phyloP scores from a whole-genome alignment of 2,113 vertebrate species.

The Alligator mississippiensis region DNA sequence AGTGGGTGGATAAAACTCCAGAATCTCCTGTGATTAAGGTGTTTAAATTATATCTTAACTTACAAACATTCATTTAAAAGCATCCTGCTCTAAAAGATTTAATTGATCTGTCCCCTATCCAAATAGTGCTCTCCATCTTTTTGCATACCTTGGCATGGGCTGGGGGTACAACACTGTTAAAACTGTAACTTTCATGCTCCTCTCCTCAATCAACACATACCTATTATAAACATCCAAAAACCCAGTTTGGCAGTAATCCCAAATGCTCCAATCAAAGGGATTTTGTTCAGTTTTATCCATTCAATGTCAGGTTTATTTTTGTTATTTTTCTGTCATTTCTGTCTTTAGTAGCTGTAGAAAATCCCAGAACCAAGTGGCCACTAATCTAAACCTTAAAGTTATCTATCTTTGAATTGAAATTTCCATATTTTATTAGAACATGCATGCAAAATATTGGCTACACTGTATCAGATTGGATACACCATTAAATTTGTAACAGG shows the following conservation, averaged over 20 bases:
- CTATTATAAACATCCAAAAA: conserved; percentile 70
- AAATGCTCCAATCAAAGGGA: conserved; percentile 70
- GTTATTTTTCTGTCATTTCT: conserved; percentile 58
- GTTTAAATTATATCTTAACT: conserved; percentile 70
- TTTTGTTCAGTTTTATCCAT: conserved; percentile 74
- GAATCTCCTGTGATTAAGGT: conserved; percentile 34
- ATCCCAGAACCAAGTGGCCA: not conserved
- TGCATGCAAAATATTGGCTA: not conserved
- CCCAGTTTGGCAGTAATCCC: conserved; percentile 67
- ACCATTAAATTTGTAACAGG: not conserved
- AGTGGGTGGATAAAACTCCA: conserved; percentile 44
- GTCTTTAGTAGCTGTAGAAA: conserved; percentile 55
- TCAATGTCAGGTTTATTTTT: conserved; percentile 58
- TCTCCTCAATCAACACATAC: conserved; percentile 73
- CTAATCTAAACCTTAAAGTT: conserved; percentile 38
- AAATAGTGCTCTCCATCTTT: conserved; percentile 37
- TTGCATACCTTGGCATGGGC: conserved; percentile 38
- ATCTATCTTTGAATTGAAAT: conserved; percentile 30
- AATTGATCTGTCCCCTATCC: conserved; percentile 59
- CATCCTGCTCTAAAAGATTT: conserved; percentile 60
- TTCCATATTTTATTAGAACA: conserved; percentile 14
- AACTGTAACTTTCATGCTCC: conserved; percentile 51
- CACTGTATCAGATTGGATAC: not conserved
- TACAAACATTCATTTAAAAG: conserved; percentile 68
- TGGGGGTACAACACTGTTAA: conserved; percentile 29